Evolutionary conservation across 2,797 vertebrate species (phyloP), one percentile per base, ranked within the genome.

Genomic region (Carduelis carduelis): DNA sequence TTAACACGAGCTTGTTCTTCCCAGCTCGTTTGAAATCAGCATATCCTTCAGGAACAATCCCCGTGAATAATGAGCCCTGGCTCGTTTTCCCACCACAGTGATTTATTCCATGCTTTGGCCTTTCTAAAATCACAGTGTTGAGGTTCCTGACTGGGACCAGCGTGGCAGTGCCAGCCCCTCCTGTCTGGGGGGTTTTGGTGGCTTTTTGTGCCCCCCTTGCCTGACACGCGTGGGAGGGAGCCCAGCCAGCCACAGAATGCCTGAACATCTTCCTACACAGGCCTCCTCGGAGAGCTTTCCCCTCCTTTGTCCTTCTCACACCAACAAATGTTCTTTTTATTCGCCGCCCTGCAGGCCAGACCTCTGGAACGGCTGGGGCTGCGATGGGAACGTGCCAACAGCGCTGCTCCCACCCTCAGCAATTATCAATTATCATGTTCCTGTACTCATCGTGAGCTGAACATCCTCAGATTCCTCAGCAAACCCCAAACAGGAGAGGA

Each of bases 41-140:
- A 22, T 8, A 26, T 95, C 91, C 87, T 93, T 59, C 59, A 91
- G 92, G 87, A 93, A 43, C 70, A 81, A 83, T 43, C 75, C 82
- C 22, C 2, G 32, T 47, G 66, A 90, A 76, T 83, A 90, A 92
- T 24, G 61, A 74, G 26, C 70, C 41, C 47, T 4, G 9, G 21
- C 88, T 86, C 41, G 4, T 61, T 80, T 77, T 69, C 68, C 30
- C 7, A 7, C 10, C 2, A 19, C 4, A 19, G 52, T 12, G 80
- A 74, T 83, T 95, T 84, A 72, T 69, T 30, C 23, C 0, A 16
- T 22, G 70, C 17, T 75, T 77, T 1, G 12, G 63, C 27, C 22
- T 32, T 92, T 90, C 43, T 65, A 41, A 72, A 79, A 86, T 74
- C 66, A 27, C 30, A 14, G 5, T 8, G 76, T 19, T 35, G 32